phyloP scores from a whole-genome alignment of 2,113 vertebrate genomes.

The Pleuronectes platessa region DNA sequence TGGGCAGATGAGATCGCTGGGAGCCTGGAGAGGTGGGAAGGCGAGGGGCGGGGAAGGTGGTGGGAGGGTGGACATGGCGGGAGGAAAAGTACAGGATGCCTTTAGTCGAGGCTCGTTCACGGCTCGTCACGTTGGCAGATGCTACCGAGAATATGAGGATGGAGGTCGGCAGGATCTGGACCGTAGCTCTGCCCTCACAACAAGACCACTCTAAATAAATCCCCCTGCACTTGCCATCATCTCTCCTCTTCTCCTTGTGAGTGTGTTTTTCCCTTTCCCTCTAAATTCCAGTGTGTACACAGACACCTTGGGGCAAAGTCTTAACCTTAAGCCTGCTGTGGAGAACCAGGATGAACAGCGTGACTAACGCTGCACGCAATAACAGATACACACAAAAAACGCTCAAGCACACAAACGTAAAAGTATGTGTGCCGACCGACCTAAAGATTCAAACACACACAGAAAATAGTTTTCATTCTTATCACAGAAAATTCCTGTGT shows the following conservation, averaged over 20 bases:
- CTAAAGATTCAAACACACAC: slow-evolving; percentile 34
- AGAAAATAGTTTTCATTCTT: slow-evolving; percentile 66
- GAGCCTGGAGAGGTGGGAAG: slow-evolving; percentile 57
- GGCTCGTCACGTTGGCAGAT: slow-evolving; percentile 42
- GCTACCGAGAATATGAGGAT: slow-evolving; percentile 12
- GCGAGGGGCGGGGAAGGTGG: slow-evolving; percentile 40
- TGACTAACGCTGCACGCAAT: slow-evolving; percentile 48
- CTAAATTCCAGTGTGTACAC: slow-evolving; percentile 53
- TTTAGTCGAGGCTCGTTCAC: slow-evolving; percentile 22
- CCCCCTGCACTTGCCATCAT: slow-evolving; percentile 52
- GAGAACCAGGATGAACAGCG: slow-evolving; percentile 49
- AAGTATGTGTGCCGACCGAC: slow-evolving; percentile 15
- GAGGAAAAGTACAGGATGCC: slow-evolving; percentile 21
- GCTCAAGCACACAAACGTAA: slow-evolving; percentile 20
- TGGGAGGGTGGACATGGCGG: slow-evolving; percentile 36
- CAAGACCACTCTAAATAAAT: slow-evolving; percentile 49
- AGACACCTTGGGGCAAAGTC: slow-evolving; percentile 59
- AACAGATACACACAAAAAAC: slow-evolving; percentile 15
- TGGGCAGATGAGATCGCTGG: slow-evolving; percentile 55
- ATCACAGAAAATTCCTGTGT: slow-evolving; percentile 72
- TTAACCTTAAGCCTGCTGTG: slow-evolving; percentile 58
- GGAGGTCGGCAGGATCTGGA: slow-evolving; percentile 54
- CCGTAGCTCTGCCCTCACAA: slow-evolving; percentile 32
- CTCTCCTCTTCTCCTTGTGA: slow-evolving; percentile 16
- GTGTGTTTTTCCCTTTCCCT: slow-evolving; percentile 18